phyloP scores from a whole-genome alignment of 2,888 invertebrate genomes.

The Acleris laterana region DNA sequence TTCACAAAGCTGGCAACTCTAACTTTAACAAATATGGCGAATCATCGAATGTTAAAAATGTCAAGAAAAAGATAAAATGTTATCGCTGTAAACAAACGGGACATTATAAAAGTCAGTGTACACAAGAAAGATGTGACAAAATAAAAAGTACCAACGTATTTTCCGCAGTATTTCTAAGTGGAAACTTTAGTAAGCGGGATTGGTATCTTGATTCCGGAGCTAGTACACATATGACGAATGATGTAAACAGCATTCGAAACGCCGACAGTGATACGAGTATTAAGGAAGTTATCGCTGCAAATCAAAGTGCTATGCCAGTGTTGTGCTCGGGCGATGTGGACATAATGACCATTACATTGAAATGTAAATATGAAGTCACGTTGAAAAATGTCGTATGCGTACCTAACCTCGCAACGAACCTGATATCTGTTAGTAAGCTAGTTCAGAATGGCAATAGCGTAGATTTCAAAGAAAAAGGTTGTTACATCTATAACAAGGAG shows the following conservation, averaged over 20 bases:
- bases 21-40: not conserved
- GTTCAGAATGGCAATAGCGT: no score
- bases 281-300: slow-evolving; percentile 32
- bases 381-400: no score
- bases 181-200: not conserved
- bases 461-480: no score
- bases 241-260: no score
- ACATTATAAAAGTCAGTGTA: not conserved
- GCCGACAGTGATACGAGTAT: not conserved
- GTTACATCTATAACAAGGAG: no score
- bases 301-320: slow-evolving; percentile 23
- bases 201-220: no score
- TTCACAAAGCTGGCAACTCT: not conserved
- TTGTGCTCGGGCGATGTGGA: slow-evolving; percentile 29
- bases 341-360: not conserved
- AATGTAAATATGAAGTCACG: not conserved
- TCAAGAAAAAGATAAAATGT: not conserved
- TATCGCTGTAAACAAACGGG: not conserved
- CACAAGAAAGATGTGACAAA: no score
- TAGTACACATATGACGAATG: no score
- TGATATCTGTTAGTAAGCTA: no score
- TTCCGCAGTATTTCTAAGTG: not conserved
- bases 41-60: not conserved
- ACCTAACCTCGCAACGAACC: no score
- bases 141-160: not conserved